These are phyloP conservation scores for Ochotona princeps DNA, from an alignment of 2,113 vertebrate species.

Conservation along the genomic window DNA sequence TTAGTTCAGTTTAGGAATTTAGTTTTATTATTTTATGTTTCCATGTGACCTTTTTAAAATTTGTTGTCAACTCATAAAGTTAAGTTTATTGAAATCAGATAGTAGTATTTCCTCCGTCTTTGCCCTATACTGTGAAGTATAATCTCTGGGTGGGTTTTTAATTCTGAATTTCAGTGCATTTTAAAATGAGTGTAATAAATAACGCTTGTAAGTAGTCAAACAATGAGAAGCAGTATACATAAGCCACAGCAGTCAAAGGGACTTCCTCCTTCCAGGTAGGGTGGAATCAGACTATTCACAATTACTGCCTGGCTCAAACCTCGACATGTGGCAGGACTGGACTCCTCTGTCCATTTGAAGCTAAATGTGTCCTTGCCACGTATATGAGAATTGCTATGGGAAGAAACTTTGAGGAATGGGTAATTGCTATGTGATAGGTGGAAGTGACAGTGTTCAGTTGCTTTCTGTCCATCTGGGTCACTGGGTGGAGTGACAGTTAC, in stretches of 20 bases:
- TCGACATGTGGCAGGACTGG: neutral
- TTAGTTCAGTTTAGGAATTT: constrained; percentile 44
- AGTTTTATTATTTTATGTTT: constrained; percentile 6
- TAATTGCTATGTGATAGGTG: neutral
- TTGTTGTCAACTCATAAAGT: neutral
- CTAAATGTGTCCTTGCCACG: neutral
- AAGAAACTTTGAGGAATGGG: neutral
- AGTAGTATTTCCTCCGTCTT: neutral
- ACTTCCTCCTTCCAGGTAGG: neutral
- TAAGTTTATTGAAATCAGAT: neutral
- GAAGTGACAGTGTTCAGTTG: neutral
- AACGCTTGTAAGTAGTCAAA: constrained; percentile 4
- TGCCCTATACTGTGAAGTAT: neutral
- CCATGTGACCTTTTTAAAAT: constrained; percentile 51
- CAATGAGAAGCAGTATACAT: neutral
- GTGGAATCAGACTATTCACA: neutral
- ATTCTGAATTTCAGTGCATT: neutral
- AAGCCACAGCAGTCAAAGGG: neutral
- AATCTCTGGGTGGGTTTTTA: neutral
- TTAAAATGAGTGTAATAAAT: constrained; percentile 14
- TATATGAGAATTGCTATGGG: neutral
- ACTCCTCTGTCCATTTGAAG: constrained; percentile 9
- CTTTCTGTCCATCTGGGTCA: neutral
- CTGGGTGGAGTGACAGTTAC: neutral
- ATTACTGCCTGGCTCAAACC: neutral